Evolutionary conservation across 1,140 invertebrate species (phyloP), one percentile per base, ranked within the genome.

Genomic region (Pteromalus puparum): DNA sequence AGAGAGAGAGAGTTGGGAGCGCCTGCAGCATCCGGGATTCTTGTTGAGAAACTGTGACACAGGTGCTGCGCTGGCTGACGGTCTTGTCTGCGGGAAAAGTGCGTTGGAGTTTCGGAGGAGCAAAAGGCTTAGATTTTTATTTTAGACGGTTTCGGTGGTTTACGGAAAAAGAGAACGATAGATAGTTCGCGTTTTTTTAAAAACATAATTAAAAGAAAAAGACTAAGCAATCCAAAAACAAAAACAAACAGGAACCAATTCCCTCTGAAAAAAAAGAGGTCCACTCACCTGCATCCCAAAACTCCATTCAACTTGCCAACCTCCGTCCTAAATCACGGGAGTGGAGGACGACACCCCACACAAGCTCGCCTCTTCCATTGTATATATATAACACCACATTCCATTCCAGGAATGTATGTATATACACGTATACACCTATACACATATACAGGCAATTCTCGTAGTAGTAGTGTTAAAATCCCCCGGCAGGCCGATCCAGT

Each of bases 11-110:
- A 61, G 53, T 61, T 61, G 53, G 18, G 5, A 61, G 53, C 18
- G 53, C 53, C 53, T 61, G 53, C 53, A 61, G 53, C 53, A 61
- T 61, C 53, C 53, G 53, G 53, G 30, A 70, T 70, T 70, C 65
- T 78, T 78, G 15, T 61, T 61, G 53, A 2, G 53, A 61, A 61
- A 61, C 53, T 61, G 53, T 61, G 53, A 61, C 53, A 61, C 53
- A 61, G 53, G 53, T 61, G 18, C 15, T 53, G 48, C 21, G 18
- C 53, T 18, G 7, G 18, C 18, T 5, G 15, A 53, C 18, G 48
- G 48, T n/a, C 53, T 61, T n/a, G 53, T 61, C 21, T 61, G 53
- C 21, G 21, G 21, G 53, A n/a, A 61, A n/a, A 61, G 53, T 61
- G 53, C 53, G 53, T n/a, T n/a, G 53, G 18, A 61, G 53, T 61